These are phyloP conservation scores for Hydrolagus colliei DNA, from an alignment of 2,797 vertebrate genomes.

Conservation along the genomic window DNA sequence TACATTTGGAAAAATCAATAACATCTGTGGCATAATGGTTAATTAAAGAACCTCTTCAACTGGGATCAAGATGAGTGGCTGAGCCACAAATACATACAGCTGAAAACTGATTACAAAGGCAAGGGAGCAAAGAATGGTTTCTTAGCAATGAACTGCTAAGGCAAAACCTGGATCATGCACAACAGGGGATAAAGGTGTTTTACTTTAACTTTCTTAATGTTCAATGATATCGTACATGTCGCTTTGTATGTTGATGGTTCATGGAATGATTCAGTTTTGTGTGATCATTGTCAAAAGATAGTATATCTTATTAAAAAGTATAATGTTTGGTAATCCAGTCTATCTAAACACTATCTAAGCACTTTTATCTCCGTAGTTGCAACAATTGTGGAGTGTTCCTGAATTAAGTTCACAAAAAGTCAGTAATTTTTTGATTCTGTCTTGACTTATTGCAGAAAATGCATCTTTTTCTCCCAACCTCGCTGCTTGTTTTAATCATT, in stretches of 20 bases:
- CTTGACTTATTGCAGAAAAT: too few species aligned
- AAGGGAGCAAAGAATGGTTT: slow-evolving; percentile 80
- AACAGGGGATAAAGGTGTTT: not conserved
- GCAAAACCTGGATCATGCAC: slow-evolving; percentile 81
- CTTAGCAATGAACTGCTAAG: slow-evolving; percentile 92
- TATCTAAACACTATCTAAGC: too few species aligned
- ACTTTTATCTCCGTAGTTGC: too few species aligned
- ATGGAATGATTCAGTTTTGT: not conserved
- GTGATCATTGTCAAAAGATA: too few species aligned
- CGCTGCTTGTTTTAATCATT: too few species aligned
- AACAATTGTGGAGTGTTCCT: too few species aligned
- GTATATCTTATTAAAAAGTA: too few species aligned
- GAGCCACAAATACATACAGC: slow-evolving; percentile 88
- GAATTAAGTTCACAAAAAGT: too few species aligned
- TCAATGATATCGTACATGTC: not conserved
- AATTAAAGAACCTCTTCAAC: slow-evolving; percentile 99
- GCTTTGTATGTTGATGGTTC: not conserved
- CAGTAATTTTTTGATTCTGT: too few species aligned
- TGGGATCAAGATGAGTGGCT: slow-evolving; percentile 95
- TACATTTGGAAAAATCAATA: slow-evolving; percentile 92
- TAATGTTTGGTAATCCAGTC: too few species aligned
- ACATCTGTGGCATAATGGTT: slow-evolving; percentile 99
- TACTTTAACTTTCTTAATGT: slow-evolving; percentile 3
- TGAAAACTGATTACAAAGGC: slow-evolving; percentile 97
- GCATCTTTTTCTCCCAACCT: too few species aligned